Base-by-base conservation (phyloP, 2,113 vertebrate species). In the Scortum barcoo region DNA sequence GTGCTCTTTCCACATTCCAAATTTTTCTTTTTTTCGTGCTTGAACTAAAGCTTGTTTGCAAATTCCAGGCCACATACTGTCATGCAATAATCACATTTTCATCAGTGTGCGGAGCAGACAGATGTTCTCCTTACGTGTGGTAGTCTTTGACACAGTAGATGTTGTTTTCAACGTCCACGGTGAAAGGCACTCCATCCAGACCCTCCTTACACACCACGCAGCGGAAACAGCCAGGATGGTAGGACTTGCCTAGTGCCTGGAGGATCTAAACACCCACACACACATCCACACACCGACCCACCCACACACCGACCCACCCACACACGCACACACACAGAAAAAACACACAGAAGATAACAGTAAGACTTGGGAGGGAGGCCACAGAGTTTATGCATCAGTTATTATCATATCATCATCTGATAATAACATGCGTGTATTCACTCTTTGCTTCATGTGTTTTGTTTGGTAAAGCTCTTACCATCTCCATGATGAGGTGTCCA, bases 111-210 rank as follows among this genome's bases (percentile, higher is more conserved):
- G 20, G 22, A 76, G 63, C 30, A 20, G 22, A 61, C 8, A 58
- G 30, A 24, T 2, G 24, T n/a, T 24, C 13, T 81, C 51, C 98
- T 97, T 94, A 99, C 98, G 97, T 97, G 91, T 99, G 98, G 90
- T 99, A 99, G 93, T 99, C 98, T 92, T 98, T 97, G 82, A 99
- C 98, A 60, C 98, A 99, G 96, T 99, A 99, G 92, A 99, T 99
- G 85, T 99, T 99, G 93, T 97, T 99, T 84, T 99, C 97, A 81
- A 97, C 93, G 3, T 99, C 98, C 74, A 99, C 98, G 0, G 98
- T 99, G 93, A 99, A 99, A 73, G 98, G 98, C 22, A 99, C 98
- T 11, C 98, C 98, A 0, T 99, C 98, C 83, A 99, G 93, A 76
- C 98, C 98, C 84, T 99, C 97, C 0, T 97, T 99, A 85, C 98